phyloP scores from a whole-genome alignment of 2,113 vertebrate species.

The Plotosus lineatus region DNA sequence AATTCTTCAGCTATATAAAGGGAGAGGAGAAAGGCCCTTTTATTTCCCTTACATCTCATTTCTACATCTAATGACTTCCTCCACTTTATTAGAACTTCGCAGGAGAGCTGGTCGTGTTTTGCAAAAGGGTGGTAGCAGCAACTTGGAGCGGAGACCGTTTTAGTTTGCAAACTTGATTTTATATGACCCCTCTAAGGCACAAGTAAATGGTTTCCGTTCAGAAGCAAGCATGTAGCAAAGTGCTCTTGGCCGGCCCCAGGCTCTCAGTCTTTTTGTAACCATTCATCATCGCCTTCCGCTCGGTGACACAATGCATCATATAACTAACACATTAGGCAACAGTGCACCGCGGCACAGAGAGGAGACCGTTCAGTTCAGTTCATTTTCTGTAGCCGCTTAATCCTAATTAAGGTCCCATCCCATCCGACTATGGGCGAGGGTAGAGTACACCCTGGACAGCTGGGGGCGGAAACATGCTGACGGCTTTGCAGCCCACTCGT shows the following conservation, averaged over 20 bases:
- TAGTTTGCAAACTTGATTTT: slow-evolving; percentile 48
- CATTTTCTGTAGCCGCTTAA: too few relatives aligned
- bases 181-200: slow-evolving; percentile 41
- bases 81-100: slow-evolving; percentile 35
- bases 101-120: slow-evolving; percentile 22
- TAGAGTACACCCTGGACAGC: too few relatives aligned
- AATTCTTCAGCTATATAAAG: background rate
- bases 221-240: slow-evolving; percentile 47
- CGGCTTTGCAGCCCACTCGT: too few relatives aligned
- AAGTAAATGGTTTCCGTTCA: slow-evolving; percentile 56
- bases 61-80: slow-evolving; percentile 23
- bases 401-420: too few relatives aligned
- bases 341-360: slow-evolving; percentile 28
- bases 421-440: too few relatives aligned
- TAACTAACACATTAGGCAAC: slow-evolving; percentile 43
- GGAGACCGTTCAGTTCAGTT: too few relatives aligned
- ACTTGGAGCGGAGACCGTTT: slow-evolving; percentile 33
- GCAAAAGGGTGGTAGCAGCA: background rate
- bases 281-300: slow-evolving; percentile 45
- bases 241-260: slow-evolving; percentile 42
- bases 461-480: too few relatives aligned
- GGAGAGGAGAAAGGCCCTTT: background rate
- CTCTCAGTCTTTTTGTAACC: slow-evolving; percentile 38
- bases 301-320: slow-evolving; percentile 47
- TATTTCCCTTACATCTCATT: slow-evolving; percentile 10